Conservation (phyloP, 2,113 vertebrate species). For the Myrmecophaga tridactyla region DNA sequence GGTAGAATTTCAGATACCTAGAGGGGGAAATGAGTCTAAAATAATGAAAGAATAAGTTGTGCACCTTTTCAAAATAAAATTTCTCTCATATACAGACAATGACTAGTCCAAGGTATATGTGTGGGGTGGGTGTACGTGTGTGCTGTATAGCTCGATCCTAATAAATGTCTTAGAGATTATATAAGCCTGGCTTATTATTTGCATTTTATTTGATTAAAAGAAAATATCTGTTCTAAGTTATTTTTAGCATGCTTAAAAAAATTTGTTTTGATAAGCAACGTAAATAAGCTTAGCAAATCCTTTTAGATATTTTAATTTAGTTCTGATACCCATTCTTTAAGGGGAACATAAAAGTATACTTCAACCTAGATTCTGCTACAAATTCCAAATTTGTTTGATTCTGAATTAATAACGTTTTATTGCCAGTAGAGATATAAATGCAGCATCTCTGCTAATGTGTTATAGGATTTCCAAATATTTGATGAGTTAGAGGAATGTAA, state of each 20-base stretch:
- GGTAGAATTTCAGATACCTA: background rate
- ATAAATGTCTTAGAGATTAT: background rate
- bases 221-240: constrained; percentile 31
- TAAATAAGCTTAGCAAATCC: background rate
- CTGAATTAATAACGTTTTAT: constrained; percentile 35
- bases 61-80: background rate
- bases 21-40: background rate
- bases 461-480: background rate
- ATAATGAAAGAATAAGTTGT: background rate
- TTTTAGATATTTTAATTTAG: constrained; percentile 18
- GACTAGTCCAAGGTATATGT: background rate
- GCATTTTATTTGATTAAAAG: constrained; percentile 21
- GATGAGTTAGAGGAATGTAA: background rate
- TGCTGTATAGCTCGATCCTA: background rate
- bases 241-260: background rate
- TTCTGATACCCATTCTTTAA: background rate
- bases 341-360: background rate
- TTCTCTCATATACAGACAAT: background rate
- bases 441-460: background rate
- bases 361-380: background rate
- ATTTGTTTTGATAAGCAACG: constrained; percentile 18
- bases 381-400: constrained; percentile 31
- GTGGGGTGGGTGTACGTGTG: background rate
- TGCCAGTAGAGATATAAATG: constrained; percentile 32
- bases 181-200: background rate